Conservation (phyloP, 2,888 invertebrate species). For the Apomyelois bistriatella region DNA sequence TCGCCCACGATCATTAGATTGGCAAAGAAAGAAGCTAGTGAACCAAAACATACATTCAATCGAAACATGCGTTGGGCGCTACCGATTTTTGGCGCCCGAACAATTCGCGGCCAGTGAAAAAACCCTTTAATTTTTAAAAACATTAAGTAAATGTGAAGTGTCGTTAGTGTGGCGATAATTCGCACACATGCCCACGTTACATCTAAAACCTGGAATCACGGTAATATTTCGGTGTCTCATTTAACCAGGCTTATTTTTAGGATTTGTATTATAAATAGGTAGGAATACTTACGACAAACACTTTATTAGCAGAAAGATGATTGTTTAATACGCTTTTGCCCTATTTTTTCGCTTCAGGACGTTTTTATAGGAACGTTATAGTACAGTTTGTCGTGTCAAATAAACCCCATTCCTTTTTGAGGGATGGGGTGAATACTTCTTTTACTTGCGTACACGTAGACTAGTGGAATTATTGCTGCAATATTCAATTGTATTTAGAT, state of each 20-base stretch:
- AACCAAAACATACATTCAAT: conserved; percentile 73
- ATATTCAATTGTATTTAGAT: background rate
- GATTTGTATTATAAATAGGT: conserved; percentile 48
- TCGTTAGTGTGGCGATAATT: conserved; percentile 28
- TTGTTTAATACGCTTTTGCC: background rate
- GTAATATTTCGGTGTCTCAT: conserved; percentile 39
- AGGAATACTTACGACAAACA: conserved; percentile 28
- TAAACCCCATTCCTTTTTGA: background rate
- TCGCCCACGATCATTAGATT: conserved; percentile 55
- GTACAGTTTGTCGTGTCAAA: background rate
- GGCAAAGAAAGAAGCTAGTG: conserved; percentile 25
- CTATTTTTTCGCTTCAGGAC: background rate
- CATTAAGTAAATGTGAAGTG: conserved; percentile 54
- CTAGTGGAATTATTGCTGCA: background rate
- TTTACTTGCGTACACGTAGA: no score
- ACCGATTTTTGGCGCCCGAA: conserved; percentile 61
- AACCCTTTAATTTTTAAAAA: conserved; percentile 27
- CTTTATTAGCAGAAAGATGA: conserved; percentile 7
- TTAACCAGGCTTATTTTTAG: conserved; percentile 37
- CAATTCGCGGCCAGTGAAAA: conserved; percentile 42
- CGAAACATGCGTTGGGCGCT: conserved; percentile 55
- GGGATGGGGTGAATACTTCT: background rate
- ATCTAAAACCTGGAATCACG: conserved; percentile 74
- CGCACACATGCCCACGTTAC: conserved; percentile 70
- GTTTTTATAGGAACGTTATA: background rate